Evolutionary conservation across 1,140 invertebrate species (phyloP), one percentile per base, ranked within the genome.

Genomic region (Andrena cerasifolii): DNA sequence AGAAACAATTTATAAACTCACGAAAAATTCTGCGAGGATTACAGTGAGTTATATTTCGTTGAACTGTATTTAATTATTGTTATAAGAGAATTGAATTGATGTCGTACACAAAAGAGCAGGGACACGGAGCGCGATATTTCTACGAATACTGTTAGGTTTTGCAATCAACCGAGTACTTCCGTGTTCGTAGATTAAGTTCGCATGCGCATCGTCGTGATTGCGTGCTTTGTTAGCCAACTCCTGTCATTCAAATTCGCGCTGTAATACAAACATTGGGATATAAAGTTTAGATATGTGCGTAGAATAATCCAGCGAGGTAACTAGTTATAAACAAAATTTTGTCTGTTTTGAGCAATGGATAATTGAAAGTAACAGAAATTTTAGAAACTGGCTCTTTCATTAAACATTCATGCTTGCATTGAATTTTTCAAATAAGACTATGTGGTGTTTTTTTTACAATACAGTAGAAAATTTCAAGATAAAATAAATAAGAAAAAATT

Each of bases 111-210:
- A 24, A n/a, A 28, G 31, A 53, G 26, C 21, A 43, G 4, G 18
- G 1, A 67, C 45, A 5, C 28, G 24, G 14, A 3, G 16, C 28
- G 4, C 51, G 28, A 8, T 14, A 43, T 51, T 59, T 59, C 58
- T 24, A 4, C 26, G 54, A 43, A n/a, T n/a, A 28, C 47, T 40
- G 31, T 10, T 31, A 21, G 53, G 26, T 47, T 72, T 67, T 62
- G 18, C 33, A 82, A 83, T 83, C 81, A 77, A 78, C 16, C 33
- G 2, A 36, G 31, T 33, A 21, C 43, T 83, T 83, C 73, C 80
- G 73, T 56, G 40, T 54, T 26, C 10, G 12, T 24, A 16, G 53
- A 43, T 67, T 31, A 18, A 54, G 45, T 58, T 63, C 66, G 79
- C 73, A 82, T 67, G 79, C 59, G 66, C 82, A 82, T 82, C 53